Percentiles rank a stretch among this genome's conserved stretches.
These are phyloP conservation scores for Gymnodraco acuticeps DNA, from an alignment of 2,797 vertebrate genomes.

Conservation along the genomic window DNA sequence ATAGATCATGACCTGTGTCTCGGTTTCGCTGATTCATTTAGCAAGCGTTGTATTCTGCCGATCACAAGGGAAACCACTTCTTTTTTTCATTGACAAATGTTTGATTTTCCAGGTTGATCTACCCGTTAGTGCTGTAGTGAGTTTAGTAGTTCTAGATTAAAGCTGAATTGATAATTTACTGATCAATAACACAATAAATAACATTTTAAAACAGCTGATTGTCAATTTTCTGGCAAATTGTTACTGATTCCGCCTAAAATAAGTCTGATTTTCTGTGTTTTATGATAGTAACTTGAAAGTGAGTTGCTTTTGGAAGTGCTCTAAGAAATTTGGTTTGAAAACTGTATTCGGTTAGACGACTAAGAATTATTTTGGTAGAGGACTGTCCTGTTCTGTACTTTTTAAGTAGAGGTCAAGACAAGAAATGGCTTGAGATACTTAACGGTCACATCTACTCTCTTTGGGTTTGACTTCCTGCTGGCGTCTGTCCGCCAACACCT, in stretches of 20 bases:
- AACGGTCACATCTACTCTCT: neutral
- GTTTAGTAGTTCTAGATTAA: neutral
- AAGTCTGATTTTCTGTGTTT: too few species aligned
- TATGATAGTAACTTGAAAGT: neutral
- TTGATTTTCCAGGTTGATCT: neutral
- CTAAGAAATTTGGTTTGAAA: too few species aligned
- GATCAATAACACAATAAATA: neutral
- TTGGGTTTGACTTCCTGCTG: conserved; percentile 3
- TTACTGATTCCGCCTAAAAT: too few species aligned
- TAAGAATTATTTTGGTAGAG: too few species aligned
- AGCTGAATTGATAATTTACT: neutral
- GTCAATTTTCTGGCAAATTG: neutral
- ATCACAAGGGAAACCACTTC: neutral
- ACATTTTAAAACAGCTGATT: neutral
- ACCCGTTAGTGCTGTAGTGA: neutral
- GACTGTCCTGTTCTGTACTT: too few species aligned
- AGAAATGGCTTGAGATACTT: neutral
- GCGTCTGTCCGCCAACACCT: neutral
- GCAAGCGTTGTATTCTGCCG: neutral
- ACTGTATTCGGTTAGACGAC: too few species aligned
- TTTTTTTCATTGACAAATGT: too few species aligned
- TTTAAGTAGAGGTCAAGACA: too few species aligned
- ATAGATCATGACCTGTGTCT: neutral
- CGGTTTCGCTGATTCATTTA: neutral
- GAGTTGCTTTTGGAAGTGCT: neutral